Base-by-base conservation (phyloP, 2,888 invertebrate genomes). In the Brassicogethes aeneus region DNA sequence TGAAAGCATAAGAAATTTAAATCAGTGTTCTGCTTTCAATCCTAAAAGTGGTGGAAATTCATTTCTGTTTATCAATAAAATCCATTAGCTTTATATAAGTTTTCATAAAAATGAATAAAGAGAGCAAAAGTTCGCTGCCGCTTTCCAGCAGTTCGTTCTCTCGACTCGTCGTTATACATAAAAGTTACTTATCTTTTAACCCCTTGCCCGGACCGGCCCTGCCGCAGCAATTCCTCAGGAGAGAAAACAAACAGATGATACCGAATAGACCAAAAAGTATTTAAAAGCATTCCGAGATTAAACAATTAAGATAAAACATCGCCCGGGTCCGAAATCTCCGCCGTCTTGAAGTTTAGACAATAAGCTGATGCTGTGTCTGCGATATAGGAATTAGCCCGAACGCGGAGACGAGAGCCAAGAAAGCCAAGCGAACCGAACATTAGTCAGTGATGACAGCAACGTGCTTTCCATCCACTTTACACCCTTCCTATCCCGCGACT, bases 211-310 rank as follows among this genome's bases (percentile, higher is more conserved):
- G n/a, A n/a, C n/a, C n/a, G n/a, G n/a, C n/a, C n/a, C n/a, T n/a
- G n/a, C n/a, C 46, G 30, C 17, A 43, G 46, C 42, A 34, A 36
- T 40, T 43, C 42, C 44, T 32, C 32, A 37, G 37, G 47, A 35
- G n/a, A n/a, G 45, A 44, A 46, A 49, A 49, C 48, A 50, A 50
- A 53, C 52, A 51, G 51, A 52, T 52, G 52, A 51, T 50, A 45
- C 48, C 46, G 44, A 48, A 50, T 47, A 48, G 50, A 33, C 33
- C 14, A 60, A 61, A 61, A 63, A 62, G 62, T 61, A 63, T 61
- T 61, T 61, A 61, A 62, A 63, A 63, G 62, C 60, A 60, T 62
- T 62, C 58, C 52, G 54, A 59, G 62, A 61, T 61, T 61, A 60
- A 60, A 59, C 58, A 59, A 60, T 62, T 60, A 61, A 61, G 61